phyloP scores from a whole-genome alignment of 2,888 invertebrate genomes.

The Rhingia campestris region DNA sequence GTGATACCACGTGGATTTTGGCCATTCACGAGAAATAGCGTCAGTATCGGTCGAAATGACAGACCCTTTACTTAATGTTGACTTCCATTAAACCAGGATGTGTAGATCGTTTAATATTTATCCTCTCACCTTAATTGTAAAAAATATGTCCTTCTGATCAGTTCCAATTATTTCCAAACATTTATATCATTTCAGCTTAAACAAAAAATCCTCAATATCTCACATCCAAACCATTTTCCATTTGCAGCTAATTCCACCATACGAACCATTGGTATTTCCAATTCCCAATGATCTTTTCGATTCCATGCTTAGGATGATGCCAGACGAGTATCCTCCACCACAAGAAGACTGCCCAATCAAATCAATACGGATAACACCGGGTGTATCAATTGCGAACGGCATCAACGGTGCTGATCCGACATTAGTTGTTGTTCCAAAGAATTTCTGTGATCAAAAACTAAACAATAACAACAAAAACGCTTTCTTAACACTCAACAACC shows the following conservation, averaged over 20 bases:
- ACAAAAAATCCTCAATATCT: too few species aligned
- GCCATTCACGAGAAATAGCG: too few species aligned
- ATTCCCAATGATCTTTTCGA: conserved; percentile 87
- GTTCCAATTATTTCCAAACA: too few species aligned
- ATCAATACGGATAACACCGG: conserved; percentile 34
- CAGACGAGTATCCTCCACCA: conserved; percentile 84
- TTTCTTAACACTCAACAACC: conserved; percentile 61
- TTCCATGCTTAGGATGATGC: conserved; percentile 88
- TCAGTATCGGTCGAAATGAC: too few species aligned
- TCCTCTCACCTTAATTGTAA: too few species aligned
- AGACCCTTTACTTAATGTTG: too few species aligned
- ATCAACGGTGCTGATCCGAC: conserved; percentile 14
- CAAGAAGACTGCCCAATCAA: conserved; percentile 74
- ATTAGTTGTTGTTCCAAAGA: conserved; percentile 31
- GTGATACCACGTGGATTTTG: too few species aligned
- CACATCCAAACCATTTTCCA: background rate
- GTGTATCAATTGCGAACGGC: conserved; percentile 39
- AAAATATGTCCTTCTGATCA: too few species aligned
- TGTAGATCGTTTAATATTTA: too few species aligned
- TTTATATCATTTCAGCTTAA: too few species aligned
- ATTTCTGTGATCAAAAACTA: conserved; percentile 70
- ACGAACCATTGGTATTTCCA: conserved; percentile 90
- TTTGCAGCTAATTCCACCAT: conserved; percentile 87
- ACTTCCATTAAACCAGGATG: too few species aligned
- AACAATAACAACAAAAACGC: conserved; percentile 64